These are phyloP conservation scores for Halictus ligatus DNA, from an alignment of 2,888 invertebrate species.

Conservation along the genomic window DNA sequence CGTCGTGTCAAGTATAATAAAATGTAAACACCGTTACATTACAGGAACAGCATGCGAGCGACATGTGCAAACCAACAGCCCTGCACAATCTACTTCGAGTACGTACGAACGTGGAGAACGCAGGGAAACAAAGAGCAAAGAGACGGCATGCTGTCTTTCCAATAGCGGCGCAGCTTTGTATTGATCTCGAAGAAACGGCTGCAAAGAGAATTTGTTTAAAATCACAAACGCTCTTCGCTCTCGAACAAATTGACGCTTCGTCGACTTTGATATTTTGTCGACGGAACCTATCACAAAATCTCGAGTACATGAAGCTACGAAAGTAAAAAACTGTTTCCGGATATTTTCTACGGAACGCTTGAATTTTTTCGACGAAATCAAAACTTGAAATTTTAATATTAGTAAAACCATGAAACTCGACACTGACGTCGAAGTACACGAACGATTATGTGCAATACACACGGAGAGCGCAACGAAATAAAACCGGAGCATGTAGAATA, in stretches of 20 bases:
- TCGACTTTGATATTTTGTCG: neutral
- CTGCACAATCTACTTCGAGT: constrained; percentile 51
- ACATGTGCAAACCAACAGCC: constrained; percentile 44
- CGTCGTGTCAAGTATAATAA: constrained; percentile 49
- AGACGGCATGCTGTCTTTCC: constrained; percentile 41
- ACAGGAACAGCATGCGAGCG: constrained; percentile 39
- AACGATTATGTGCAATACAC: neutral
- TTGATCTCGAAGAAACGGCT: constrained; percentile 27
- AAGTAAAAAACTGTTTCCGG: neutral
- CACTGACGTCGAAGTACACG: neutral
- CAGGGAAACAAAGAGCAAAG: constrained; percentile 19
- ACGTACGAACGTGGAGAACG: constrained; percentile 31
- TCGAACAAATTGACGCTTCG: neutral
- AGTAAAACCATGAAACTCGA: neutral
- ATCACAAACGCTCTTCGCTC: neutral
- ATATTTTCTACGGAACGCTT: neutral
- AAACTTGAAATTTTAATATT: neutral
- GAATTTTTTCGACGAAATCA: neutral
- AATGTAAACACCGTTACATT: constrained; percentile 51
- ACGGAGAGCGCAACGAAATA: neutral
- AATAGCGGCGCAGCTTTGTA: constrained; percentile 30
- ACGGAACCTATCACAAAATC: neutral
- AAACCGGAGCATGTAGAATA: neutral
- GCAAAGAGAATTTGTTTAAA: constrained; percentile 38
- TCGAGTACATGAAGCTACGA: neutral